These are phyloP conservation scores for Onychomys torridus DNA, from an alignment of 2,797 vertebrate species.

Conservation along the genomic window DNA sequence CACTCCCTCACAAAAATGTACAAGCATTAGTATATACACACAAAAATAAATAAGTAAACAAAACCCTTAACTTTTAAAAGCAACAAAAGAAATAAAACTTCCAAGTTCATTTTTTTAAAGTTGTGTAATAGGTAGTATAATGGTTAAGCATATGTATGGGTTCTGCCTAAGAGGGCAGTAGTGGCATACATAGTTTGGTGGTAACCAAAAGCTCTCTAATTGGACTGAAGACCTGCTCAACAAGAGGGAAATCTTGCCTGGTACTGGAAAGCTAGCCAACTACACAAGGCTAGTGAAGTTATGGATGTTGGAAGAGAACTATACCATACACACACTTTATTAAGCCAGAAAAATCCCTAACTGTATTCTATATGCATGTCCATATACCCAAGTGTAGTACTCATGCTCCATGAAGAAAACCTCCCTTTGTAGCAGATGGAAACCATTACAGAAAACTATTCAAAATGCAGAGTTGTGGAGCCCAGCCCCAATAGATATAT, in stretches of 20 bases:
- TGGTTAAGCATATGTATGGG: not conserved
- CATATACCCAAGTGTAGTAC: not conserved
- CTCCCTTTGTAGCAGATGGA: not conserved
- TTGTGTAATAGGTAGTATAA: not conserved
- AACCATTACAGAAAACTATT: not conserved
- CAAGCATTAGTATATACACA: not conserved
- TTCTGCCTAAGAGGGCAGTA: not conserved
- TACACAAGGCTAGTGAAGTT: not conserved
- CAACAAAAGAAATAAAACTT: not conserved
- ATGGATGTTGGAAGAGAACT: not conserved
- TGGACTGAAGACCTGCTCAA: not conserved
- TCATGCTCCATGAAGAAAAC: not conserved
- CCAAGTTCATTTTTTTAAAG: not conserved
- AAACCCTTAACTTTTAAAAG: constrained; percentile 19
- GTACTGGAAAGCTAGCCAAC: not conserved
- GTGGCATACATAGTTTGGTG: not conserved
- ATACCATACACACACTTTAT: not conserved
- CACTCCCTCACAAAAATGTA: not conserved
- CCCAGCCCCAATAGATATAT: not conserved
- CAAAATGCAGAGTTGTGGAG: not conserved
- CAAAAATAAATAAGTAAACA: not conserved
- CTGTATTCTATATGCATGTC: not conserved
- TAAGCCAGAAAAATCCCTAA: not conserved
- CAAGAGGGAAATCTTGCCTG: not conserved
- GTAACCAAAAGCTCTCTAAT: not conserved